Evolutionary conservation across 92 coral and sea anemone species (phyloP).

Genomic region (Montipora capitata): DNA sequence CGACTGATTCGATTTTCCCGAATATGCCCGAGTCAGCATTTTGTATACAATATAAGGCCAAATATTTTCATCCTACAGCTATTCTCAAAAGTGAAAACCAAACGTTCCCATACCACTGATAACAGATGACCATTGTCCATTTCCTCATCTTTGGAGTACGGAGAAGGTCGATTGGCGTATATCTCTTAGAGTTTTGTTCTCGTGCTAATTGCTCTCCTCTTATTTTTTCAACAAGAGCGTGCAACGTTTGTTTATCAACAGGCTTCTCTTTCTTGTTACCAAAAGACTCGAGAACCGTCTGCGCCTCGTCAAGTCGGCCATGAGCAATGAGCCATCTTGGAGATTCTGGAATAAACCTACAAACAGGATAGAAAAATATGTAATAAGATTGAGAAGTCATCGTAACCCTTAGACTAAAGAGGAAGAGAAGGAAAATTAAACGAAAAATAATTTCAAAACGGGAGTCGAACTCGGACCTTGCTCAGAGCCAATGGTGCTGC

Average conservation of each 20-base stretch:
- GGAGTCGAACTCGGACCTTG: too few relatives aligned
- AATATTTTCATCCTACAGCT: too few relatives aligned
- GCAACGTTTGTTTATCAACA: slow-evolving; percentile 21
- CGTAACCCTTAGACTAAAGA: too few relatives aligned
- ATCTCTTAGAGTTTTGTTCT: slow-evolving; percentile 28
- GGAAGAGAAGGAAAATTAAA: too few relatives aligned
- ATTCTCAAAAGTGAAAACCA: too few relatives aligned
- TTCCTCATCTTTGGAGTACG: slow-evolving; percentile 73
- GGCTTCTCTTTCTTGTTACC: slow-evolving; percentile 54
- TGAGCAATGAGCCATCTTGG: slow-evolving; percentile 73
- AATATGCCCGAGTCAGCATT: too few relatives aligned
- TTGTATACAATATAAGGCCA: too few relatives aligned
- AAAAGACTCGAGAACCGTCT: slow-evolving; percentile 47
- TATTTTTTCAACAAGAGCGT: slow-evolving; percentile 31
- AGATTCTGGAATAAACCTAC: slow-evolving; percentile 69
- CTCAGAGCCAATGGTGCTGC: too few relatives aligned
- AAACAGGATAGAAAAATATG: background rate
- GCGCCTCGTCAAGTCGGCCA: slow-evolving; percentile 64
- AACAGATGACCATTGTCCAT: slow-evolving; percentile 60
- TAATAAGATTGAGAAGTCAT: too few relatives aligned
- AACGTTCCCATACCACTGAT: slow-evolving; percentile 43
- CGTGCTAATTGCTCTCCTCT: slow-evolving; percentile 48
- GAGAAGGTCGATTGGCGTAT: slow-evolving; percentile 63
- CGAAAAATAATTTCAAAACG: too few relatives aligned
- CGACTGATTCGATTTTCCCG: too few relatives aligned